A percentile compares a stretch with the other conserved stretches of the same genome.
Conservation (phyloP, 2,888 invertebrate genomes). For the Agrochola lychnidis region DNA sequence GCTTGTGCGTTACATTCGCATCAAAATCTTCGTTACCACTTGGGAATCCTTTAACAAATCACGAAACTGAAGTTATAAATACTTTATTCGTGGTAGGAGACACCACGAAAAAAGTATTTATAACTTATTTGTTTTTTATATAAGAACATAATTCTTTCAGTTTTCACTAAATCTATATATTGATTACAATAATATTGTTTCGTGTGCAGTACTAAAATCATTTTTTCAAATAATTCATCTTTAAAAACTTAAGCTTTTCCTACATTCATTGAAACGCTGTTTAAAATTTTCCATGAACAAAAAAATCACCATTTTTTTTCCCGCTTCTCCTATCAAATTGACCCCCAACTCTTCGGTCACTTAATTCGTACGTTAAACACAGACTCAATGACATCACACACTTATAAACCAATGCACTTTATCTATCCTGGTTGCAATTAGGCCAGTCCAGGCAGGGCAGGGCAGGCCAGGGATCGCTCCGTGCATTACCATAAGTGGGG, state of each 20-base stretch:
- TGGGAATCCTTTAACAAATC: constrained; percentile 16
- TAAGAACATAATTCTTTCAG: neutral
- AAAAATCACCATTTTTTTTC: too few relatives aligned
- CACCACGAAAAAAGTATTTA: too few relatives aligned
- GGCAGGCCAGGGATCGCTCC: constrained; percentile 39
- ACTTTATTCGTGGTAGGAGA: neutral
- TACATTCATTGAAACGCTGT: too few relatives aligned
- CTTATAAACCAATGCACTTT: constrained; percentile 74
- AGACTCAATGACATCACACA: constrained; percentile 70
- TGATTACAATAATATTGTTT: too few relatives aligned
- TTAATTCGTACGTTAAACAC: constrained; percentile 53
- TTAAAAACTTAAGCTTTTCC: too few relatives aligned
- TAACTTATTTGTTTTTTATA: neutral
- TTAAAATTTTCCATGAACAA: too few relatives aligned
- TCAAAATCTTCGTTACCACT: neutral
- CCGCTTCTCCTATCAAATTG: constrained; percentile 39
- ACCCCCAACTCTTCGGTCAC: constrained; percentile 22
- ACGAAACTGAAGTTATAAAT: constrained; percentile 17
- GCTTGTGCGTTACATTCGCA: neutral
- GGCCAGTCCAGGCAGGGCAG: constrained; percentile 56
- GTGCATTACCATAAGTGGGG: constrained; percentile 79
- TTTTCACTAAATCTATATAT: too few relatives aligned
- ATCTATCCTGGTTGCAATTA: constrained; percentile 75
- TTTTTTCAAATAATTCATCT: too few relatives aligned
- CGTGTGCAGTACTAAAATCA: too few relatives aligned